Evolutionary conservation across 2,888 invertebrate genomes (phyloP), one percentile per base, ranked within the genome.

Genomic region (Petrolisthes cinctipes): DNA sequence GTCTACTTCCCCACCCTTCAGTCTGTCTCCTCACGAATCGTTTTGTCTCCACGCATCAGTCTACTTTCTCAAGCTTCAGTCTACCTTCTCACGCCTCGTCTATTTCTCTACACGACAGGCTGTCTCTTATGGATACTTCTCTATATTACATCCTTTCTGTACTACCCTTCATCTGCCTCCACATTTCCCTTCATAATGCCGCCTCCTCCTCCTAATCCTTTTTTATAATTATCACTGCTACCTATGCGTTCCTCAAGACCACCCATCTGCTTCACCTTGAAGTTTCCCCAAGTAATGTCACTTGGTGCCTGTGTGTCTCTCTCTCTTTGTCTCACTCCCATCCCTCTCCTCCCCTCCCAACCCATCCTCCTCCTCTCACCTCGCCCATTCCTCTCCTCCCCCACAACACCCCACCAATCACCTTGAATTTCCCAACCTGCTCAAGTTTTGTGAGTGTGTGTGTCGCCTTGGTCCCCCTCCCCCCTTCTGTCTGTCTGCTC

Each of bases 251-350:
- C 61, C 61, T 61, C 17, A 11, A 9, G 9, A 9, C 61, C 9
- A 11, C 56, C 23, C 6, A 6, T 57, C 57, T 66, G 2, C 17
- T n/a, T 61, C 57, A 51, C 51, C 82, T 61, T 37, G 20, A 61
- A 57, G 7, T 82, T 23, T 66, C 82, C 23, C 66, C 66, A 61
- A 14, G 66, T 66, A 79, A 20, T 66, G n/a, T 61, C 61, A n/a
- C 57, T 66, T 37, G 51, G n/a, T 66, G 66, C 68, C 4, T n/a
- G 4, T 5, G 9, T 53, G 37, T 17, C n/a, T 54, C 0, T n/a
- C 7, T n/a, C 9, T 54, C 53, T 11, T 51, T 37, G 37, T 37
- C 37, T 37, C 5, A 9, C 7, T 4, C 20, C 20, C 9, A 57
- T 23, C 37, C 80, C 14, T n/a, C 61, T 23, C 14, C 61, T 23